Percentiles rank a stretch among this genome's conserved stretches.
Conservation (phyloP, 2,797 vertebrate species). For the Naso thynnoides region DNA sequence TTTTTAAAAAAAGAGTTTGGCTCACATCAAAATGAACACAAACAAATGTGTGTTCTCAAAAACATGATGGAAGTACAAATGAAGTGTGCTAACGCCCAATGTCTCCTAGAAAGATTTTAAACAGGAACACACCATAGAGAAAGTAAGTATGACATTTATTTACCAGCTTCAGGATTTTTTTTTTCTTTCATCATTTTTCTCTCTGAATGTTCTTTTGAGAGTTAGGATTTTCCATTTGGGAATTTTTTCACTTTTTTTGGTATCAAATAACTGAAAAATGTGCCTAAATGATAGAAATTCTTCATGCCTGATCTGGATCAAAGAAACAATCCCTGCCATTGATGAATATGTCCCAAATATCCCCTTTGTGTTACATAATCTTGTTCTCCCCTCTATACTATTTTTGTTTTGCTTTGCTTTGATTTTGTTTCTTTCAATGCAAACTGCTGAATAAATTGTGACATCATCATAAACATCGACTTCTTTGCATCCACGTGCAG, state of each 20-base stretch:
- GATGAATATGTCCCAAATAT: background rate
- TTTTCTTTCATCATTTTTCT: background rate
- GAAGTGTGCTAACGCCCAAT: background rate
- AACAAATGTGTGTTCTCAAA: background rate
- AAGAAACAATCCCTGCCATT: background rate
- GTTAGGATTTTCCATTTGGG: background rate
- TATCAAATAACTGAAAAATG: background rate
- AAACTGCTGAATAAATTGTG: too few relatives aligned
- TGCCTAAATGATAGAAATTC: background rate
- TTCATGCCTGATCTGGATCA: background rate
- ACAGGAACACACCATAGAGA: background rate
- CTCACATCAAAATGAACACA: background rate
- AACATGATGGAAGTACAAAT: background rate
- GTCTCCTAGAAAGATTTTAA: background rate
- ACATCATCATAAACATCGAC: background rate
- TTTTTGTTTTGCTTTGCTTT: background rate
- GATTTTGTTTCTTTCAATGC: background rate
- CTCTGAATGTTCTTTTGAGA: background rate
- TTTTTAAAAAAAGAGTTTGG: background rate
- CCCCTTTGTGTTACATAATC: too few relatives aligned
- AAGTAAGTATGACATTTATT: background rate
- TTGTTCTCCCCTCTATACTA: too few relatives aligned
- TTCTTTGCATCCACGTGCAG: background rate
- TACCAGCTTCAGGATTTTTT: background rate
- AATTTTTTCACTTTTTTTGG: background rate